phyloP scores from a whole-genome alignment of 1,140 invertebrate genomes.

The Eurytemora carolleeae region DNA sequence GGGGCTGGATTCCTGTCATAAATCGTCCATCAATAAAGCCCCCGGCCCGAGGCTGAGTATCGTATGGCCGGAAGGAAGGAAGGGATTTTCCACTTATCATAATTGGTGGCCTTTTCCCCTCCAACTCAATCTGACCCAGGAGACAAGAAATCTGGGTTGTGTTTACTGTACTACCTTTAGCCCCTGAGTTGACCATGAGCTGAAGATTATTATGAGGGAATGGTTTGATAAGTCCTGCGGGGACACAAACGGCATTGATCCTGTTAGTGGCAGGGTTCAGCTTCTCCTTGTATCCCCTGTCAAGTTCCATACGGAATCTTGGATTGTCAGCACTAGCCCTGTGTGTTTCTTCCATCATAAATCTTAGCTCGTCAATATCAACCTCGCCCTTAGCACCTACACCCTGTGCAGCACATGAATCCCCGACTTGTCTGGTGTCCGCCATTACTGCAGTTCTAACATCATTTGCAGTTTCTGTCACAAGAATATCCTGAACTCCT shows the following conservation, averaged over 20 bases:
- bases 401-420: conserved; percentile 23
- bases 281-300: conserved; percentile 61
- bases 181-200: conserved; percentile 92
- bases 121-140: conserved; percentile 86
- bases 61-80: conserved; percentile 78
- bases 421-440: conserved; percentile 33
- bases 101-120: conserved; percentile 83
- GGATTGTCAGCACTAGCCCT: conserved; percentile 36
- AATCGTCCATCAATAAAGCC: conserved; percentile 91
- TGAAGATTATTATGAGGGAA: conserved; percentile 93
- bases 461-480: conserved; percentile 45
- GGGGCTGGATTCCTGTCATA: conserved; percentile 87
- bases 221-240: conserved; percentile 43
- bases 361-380: conserved; percentile 34
- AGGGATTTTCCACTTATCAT: conserved; percentile 81
- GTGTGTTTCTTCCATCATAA: conserved; percentile 46
- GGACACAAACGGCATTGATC: conserved; percentile 43
- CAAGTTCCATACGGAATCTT: conserved; percentile 53
- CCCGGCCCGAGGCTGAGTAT: conserved; percentile 71
- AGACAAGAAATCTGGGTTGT: conserved; percentile 93
- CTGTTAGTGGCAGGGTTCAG: conserved; percentile 68
- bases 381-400: conserved; percentile 49
- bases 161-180: conserved; percentile 89
- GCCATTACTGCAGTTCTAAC: conserved; percentile 48
- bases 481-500: conserved; percentile 82